Evolutionary conservation across 2,888 invertebrate genomes (phyloP), one percentile per base, ranked within the genome.

Genomic region (Serrognathus titanus): DNA sequence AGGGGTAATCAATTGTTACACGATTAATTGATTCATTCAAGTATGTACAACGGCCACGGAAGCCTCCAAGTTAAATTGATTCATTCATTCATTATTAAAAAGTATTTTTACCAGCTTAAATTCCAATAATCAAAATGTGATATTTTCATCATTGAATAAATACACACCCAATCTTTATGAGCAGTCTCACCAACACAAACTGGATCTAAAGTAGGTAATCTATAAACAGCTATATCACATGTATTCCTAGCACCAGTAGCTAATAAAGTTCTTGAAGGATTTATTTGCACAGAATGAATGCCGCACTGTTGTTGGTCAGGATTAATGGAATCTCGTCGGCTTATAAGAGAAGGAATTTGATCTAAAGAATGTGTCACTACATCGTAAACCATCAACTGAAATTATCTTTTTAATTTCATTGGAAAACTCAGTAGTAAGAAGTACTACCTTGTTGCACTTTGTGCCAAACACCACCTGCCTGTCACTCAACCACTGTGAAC

Each of bases 401-500:
- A 76, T 58, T 55, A 55, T 35, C 37, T 51, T 12, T 8, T 46
- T 11, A 16, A 13, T 10, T 39, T 7, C 31, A 12, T 38, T 24
- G n/a, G 12, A 40, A 40, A 12, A 48, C 31, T 24, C 38, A 48
- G 16, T 41, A 41, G 24, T 31, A 31, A 31, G 24, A 7, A 39
- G 20, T 52, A 65, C 69, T 75, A 92, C 92, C 85, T 94, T 95
- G 80, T 97, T 97, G 79, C 97, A 97, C 78, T 97, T 97, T 50
- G 97, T 97, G 53, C 97, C 97, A 76, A 96, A 94, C 16, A 96
- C 94, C 55, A 97, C 91, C 81, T 96, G 95, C 69, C 94, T 84
- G 78, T 94, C 93, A 66, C 93, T 94, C 39, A 97, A 82, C 97
- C 97, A 97, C 75, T 95, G 90, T 0, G 96, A 94, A 75, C 96